Conservation (phyloP, 53 echinoderm and acorn worm genomes). For the Stichopus horrens region DNA sequence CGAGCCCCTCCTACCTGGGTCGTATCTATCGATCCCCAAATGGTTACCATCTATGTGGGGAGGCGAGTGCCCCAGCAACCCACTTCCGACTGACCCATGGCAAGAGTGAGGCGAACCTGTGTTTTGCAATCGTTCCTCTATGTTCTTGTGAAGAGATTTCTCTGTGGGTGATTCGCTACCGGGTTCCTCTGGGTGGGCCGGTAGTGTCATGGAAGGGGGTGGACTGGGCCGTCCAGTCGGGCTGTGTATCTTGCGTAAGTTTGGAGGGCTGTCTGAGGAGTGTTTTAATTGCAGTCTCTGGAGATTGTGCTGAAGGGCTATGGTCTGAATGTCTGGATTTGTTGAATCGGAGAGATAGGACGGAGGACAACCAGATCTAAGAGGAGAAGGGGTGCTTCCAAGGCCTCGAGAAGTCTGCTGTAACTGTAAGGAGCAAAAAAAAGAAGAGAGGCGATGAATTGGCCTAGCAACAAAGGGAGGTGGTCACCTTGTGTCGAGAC, state of each 20-base stretch:
- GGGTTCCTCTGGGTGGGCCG: constrained; percentile 86
- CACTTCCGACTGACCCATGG: constrained; percentile 7
- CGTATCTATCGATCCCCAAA: constrained; percentile 27
- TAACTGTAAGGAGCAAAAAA: constrained; percentile 51
- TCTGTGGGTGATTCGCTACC: constrained; percentile 43
- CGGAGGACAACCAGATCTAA: constrained; percentile 51
- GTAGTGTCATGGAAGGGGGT: constrained; percentile 77
- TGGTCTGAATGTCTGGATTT: constrained; percentile 75
- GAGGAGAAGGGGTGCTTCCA: constrained; percentile 62
- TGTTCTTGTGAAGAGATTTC: not conserved
- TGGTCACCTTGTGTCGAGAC: too few relatives aligned
- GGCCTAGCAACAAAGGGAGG: not conserved
- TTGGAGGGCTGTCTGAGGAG: constrained; percentile 87
- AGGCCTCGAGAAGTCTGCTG: constrained; percentile 68
- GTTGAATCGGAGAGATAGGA: constrained; percentile 62
- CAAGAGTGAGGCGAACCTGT: constrained; percentile 41
- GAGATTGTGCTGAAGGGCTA: constrained; percentile 78
- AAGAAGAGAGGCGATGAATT: not conserved
- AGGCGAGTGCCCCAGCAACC: constrained; percentile 2
- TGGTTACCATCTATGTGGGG: constrained; percentile 28
- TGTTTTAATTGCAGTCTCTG: constrained; percentile 84
- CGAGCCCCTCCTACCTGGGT: constrained; percentile 25
- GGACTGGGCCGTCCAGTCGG: constrained; percentile 78
- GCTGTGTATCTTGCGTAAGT: constrained; percentile 74
- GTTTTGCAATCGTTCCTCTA: constrained; percentile 26